phyloP scores from a whole-genome alignment of 2,888 invertebrate genomes.

The Papilio elwesi region DNA sequence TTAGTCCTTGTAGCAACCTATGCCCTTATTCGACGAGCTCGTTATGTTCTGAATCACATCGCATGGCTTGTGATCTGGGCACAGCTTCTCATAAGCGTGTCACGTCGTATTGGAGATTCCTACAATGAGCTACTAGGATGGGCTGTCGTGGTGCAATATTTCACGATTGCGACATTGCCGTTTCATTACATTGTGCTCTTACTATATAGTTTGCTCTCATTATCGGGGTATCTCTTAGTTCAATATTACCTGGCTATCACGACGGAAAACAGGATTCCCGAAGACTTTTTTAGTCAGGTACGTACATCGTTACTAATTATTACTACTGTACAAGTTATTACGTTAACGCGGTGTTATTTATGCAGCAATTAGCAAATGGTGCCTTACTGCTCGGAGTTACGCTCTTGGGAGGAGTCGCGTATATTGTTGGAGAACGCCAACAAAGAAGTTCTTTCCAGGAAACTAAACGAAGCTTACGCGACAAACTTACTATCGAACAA shows the following conservation, averaged over 20 bases:
- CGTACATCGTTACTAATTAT: slow-evolving; percentile 22
- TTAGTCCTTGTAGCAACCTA: slow-evolving; percentile 60
- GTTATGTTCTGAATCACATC: slow-evolving; percentile 86
- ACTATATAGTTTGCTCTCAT: slow-evolving; percentile 64
- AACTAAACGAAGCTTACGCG: slow-evolving; percentile 95
- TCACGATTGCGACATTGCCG: slow-evolving; percentile 90
- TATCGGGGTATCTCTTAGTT: slow-evolving; percentile 63
- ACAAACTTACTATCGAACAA: slow-evolving; percentile 96
- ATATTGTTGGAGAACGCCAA: slow-evolving; percentile 91
- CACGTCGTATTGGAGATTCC: slow-evolving; percentile 78
- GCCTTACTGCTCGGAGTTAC: slow-evolving; percentile 89
- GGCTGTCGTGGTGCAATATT: slow-evolving; percentile 89
- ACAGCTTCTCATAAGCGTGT: slow-evolving; percentile 68
- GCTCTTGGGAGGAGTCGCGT: slow-evolving; percentile 86
- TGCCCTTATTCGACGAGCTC: slow-evolving; percentile 54
- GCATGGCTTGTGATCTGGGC: slow-evolving; percentile 86
- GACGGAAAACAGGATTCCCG: slow-evolving; percentile 63
- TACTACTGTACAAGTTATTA: not conserved
- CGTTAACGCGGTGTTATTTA: slow-evolving; percentile 43
- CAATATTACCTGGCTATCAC: slow-evolving; percentile 70
- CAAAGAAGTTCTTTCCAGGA: slow-evolving; percentile 95
- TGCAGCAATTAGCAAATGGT: slow-evolving; percentile 88
- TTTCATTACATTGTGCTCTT: slow-evolving; percentile 73
- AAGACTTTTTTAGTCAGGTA: slow-evolving; percentile 73
- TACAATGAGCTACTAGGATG: slow-evolving; percentile 88